A percentile compares a stretch with the other conserved stretches of the same genome.
Conservation (phyloP, 2,797 vertebrate genomes). For the Decapterus maruadsi region DNA sequence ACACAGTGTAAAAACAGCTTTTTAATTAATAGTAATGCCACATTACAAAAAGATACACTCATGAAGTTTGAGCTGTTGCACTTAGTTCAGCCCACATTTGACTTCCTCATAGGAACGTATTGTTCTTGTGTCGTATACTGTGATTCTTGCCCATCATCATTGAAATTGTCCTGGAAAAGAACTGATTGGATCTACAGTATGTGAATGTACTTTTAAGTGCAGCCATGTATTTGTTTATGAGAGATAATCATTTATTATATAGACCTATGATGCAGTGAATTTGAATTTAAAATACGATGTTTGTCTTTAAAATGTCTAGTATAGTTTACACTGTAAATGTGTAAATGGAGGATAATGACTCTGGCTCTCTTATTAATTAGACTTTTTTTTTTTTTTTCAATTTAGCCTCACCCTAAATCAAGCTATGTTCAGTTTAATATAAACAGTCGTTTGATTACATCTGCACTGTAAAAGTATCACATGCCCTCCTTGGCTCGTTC, state of each 20-base stretch:
- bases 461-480: constrained; percentile 10
- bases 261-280: neutral
- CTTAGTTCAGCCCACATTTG: too few relatives aligned
- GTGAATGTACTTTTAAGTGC: neutral
- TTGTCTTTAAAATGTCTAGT: neutral
- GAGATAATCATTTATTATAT: neutral
- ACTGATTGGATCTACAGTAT: neutral
- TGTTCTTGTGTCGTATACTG: too few relatives aligned
- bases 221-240: neutral
- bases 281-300: neutral
- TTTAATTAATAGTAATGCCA: neutral
- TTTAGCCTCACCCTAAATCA: constrained; percentile 17
- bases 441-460: constrained; percentile 28
- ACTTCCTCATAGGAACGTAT: too few relatives aligned
- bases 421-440: neutral
- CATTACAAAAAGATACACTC: neutral
- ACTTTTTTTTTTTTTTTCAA: neutral
- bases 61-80: neutral
- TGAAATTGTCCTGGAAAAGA: too few relatives aligned
- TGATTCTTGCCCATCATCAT: too few relatives aligned
- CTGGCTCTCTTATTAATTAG: constrained; percentile 7
- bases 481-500: constrained; percentile 39
- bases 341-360: neutral
- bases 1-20: neutral
- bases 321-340: neutral